A percentile compares a stretch with the other conserved stretches of the same genome.
phyloP scores from a whole-genome alignment of 2,888 invertebrate genomes.

The Abscondita cerata region DNA sequence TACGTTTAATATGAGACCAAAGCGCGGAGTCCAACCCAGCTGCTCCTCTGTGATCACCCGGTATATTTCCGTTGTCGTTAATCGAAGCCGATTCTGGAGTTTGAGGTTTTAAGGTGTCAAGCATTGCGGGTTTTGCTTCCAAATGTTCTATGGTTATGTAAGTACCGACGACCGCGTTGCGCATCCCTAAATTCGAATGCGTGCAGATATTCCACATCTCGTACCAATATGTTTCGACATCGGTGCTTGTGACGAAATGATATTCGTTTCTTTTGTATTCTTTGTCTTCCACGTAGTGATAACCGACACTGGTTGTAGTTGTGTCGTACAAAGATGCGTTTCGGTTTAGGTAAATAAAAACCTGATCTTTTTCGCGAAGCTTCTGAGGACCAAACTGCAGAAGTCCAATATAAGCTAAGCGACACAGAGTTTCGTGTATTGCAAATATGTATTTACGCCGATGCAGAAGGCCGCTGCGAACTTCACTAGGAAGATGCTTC shows the following conservation, averaged over 20 bases:
- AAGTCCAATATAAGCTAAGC: slow-evolving; percentile 72
- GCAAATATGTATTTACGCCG: slow-evolving; percentile 66
- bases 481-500: slow-evolving; percentile 63
- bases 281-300: slow-evolving; percentile 66
- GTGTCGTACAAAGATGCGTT: slow-evolving; percentile 70
- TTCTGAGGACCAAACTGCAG: slow-evolving; percentile 71
- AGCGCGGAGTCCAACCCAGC: slow-evolving; percentile 76
- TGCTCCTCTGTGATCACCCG: slow-evolving; percentile 76
- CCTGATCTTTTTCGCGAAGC: slow-evolving; percentile 72
- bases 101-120: slow-evolving; percentile 57
- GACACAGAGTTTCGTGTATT: slow-evolving; percentile 63
- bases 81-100: slow-evolving; percentile 58
- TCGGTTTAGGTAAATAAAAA: slow-evolving; percentile 73
- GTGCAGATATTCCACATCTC: slow-evolving; percentile 72
- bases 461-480: slow-evolving; percentile 62
- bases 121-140: slow-evolving; percentile 60
- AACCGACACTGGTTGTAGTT: slow-evolving; percentile 66
- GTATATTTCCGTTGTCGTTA: slow-evolving; percentile 66
- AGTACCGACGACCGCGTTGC: slow-evolving; percentile 48
- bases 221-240: slow-evolving; percentile 72
- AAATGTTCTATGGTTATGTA: slow-evolving; percentile 60
- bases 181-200: slow-evolving; percentile 67
- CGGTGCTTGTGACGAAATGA: slow-evolving; percentile 61
- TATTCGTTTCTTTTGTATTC: slow-evolving; percentile 65
- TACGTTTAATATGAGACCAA: slow-evolving; percentile 69